Evolutionary conservation across 2,888 invertebrate species (phyloP), one percentile per base, ranked within the genome.

Genomic region (Drosophila greeni): DNA sequence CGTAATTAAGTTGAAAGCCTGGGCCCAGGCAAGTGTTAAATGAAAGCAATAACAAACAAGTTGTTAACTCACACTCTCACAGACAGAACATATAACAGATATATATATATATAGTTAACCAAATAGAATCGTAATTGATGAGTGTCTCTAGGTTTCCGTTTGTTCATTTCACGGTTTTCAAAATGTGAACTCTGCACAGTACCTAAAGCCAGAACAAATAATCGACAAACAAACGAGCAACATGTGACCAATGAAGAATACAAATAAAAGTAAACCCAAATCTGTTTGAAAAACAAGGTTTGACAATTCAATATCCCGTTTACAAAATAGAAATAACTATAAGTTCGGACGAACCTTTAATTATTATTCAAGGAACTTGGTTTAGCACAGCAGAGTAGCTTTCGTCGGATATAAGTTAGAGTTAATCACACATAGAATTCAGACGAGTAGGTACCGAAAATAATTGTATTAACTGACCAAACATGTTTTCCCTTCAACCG

Each of bases 221-320:
- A 70, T 43, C 16, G 23, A 56, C 20, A 40, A 53, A 68, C 54
- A 67, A 69, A 61, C 31, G 55, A 79, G 80, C 66, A 84, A 82
- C 79, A 70, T 62, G 81, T 84, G 79, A 79, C 85, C 79, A 84
- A 79, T 74, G 66, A 70, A 55, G 74, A 74, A 42, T 23, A 56
- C 26, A 66, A 49, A 37, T 53, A 47, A 45, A 29, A 12, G 24
- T 55, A 23, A 55, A 57, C 9, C 55, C 29, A 37, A 42, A 39
- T 49, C 36, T n/a, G 26, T 53, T 58, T 55, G 29, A 64, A 55
- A 59, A 71, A 48, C 33, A 48, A 37, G 53, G 26, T 65, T 52
- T 48, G 31, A 33, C 29, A 48, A 43, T n/a, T 37, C 42, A 66
- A 53, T 53, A 53, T 39, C 23, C 43, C 66, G 39, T 66, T 43